Evolutionary conservation across 2,888 invertebrate genomes (phyloP).

Genomic region (Plemyria rubiginata): DNA sequence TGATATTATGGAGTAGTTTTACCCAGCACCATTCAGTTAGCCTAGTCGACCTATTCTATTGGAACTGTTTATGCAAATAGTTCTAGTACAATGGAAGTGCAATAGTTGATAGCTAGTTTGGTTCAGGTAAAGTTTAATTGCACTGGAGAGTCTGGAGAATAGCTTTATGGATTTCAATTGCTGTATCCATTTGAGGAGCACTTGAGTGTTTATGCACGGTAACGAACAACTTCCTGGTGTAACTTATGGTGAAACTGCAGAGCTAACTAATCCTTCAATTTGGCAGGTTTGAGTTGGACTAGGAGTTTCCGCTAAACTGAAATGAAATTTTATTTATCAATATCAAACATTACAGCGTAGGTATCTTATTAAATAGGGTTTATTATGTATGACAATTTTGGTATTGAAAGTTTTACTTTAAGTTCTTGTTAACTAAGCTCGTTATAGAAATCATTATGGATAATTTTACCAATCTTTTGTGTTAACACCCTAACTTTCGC

Average conservation of each 20-base stretch:
- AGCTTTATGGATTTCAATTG: constrained; percentile 45
- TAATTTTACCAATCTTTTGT: too few species aligned
- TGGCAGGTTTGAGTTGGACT: neutral
- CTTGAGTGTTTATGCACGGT: neutral
- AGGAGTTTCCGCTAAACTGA: neutral
- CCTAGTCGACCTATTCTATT: too few species aligned
- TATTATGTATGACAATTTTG: too few species aligned
- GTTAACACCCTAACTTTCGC: too few species aligned
- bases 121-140: constrained; percentile 48
- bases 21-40: too few species aligned
- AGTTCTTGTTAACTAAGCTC: too few species aligned
- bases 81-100: constrained; percentile 13
- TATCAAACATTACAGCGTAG: too few species aligned
- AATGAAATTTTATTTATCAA: neutral
- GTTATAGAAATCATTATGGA: too few species aligned
- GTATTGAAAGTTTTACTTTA: too few species aligned
- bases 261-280: neutral
- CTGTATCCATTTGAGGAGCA: constrained; percentile 38
- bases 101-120: constrained; percentile 37
- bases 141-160: constrained; percentile 30
- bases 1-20: too few species aligned
- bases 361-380: too few species aligned
- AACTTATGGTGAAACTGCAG: neutral
- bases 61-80: constrained; percentile 16
- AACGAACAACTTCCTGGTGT: constrained; percentile 13